These are phyloP conservation scores for Beroe forskalii DNA, from an alignment of 37 sponge, comb jelly and placozoan genomes.

Conservation along the genomic window DNA sequence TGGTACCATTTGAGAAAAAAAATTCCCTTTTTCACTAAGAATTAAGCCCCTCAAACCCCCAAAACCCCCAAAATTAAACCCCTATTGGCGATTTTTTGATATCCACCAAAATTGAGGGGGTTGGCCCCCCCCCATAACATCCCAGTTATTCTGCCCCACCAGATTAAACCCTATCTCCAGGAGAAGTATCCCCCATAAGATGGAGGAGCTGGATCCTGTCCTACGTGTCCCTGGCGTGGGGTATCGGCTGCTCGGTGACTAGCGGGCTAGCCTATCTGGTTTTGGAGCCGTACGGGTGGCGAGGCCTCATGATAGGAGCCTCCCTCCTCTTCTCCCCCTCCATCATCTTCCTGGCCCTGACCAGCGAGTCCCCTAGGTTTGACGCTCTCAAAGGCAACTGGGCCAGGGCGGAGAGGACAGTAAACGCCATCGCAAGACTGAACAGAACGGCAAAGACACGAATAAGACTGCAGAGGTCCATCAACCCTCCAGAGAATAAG, in stretches of 20 bases:
- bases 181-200: neutral
- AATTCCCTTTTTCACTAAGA: too few relatives aligned
- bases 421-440: neutral
- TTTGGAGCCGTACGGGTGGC: neutral
- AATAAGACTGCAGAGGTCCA: neutral
- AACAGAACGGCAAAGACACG: neutral
- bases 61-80: too few relatives aligned
- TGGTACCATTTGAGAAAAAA: too few relatives aligned
- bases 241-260: neutral
- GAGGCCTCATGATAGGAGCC: conserved; percentile 18
- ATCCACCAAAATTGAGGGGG: too few relatives aligned
- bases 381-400: neutral
- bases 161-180: too few relatives aligned
- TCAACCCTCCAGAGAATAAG: neutral
- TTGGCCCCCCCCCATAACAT: too few relatives aligned
- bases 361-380: neutral
- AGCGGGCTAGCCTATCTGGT: neutral
- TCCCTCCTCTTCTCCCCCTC: conserved; percentile 17
- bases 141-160: too few relatives aligned
- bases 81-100: too few relatives aligned
- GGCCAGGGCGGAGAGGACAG: neutral
- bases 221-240: neutral
- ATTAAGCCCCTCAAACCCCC: too few relatives aligned
- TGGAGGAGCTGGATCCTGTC: neutral
- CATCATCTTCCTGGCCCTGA: neutral